Percentiles rank a stretch among this genome's conserved stretches.
Evolutionary conservation across 1,140 invertebrate genomes (phyloP).

Genomic region (Hylaeus anthracinus): DNA sequence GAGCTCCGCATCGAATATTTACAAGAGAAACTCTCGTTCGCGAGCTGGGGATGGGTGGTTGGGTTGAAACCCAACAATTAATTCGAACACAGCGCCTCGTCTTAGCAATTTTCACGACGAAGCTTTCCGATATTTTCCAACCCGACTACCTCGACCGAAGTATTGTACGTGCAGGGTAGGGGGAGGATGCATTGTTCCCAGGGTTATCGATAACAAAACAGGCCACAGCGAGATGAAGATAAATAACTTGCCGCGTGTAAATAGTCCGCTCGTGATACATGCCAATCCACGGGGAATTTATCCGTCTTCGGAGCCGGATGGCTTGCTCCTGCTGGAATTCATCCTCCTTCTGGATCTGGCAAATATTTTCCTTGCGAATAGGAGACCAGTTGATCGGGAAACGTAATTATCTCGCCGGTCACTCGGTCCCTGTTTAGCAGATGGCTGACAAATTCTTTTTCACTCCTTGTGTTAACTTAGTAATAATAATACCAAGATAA

Average conservation of each 20-base stretch:
- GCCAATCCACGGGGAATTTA: neutral
- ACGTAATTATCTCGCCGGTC: neutral
- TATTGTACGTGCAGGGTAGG: neutral
- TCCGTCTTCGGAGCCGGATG: neutral
- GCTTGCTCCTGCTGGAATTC: neutral
- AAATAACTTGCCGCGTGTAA: conserved; percentile 29
- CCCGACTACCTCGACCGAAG: neutral
- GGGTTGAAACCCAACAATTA: neutral
- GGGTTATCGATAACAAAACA: conserved; percentile 11
- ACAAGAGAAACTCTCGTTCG: neutral
- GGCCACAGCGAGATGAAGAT: neutral
- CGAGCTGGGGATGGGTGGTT: too few relatives aligned
- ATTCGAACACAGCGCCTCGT: neutral
- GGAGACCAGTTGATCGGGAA: neutral
- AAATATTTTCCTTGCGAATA: neutral
- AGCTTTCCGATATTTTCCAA: neutral
- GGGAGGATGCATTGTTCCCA: neutral
- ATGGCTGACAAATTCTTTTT: too few relatives aligned
- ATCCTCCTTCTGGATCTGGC: neutral
- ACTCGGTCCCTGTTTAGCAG: neutral
- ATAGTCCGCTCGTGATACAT: neutral
- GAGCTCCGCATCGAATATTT: neutral
- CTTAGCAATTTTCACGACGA: neutral
- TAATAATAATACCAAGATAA: too few relatives aligned
- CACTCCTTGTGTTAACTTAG: too few relatives aligned